These are phyloP conservation scores for Drosophila maculinotata DNA, from an alignment of 2,888 invertebrate species.

Conservation along the genomic window DNA sequence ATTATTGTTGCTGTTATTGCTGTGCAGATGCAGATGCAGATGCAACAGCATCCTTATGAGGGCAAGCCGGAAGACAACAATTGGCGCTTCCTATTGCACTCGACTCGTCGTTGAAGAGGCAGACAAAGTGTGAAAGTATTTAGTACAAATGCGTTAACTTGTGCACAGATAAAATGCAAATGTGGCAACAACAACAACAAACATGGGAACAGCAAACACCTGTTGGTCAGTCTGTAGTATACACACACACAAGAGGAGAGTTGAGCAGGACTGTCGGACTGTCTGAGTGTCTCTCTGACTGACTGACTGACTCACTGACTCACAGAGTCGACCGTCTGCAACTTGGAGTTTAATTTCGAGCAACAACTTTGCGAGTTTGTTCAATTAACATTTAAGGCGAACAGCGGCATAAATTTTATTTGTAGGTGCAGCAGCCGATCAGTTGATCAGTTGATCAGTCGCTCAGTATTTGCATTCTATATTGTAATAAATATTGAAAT, in stretches of 20 bases:
- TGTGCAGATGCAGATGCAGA: conserved; percentile 6
- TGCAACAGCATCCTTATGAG: conserved; percentile 56
- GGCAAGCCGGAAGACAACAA: conserved; percentile 68
- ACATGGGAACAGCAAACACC: conserved; percentile 61
- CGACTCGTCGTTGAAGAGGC: conserved; percentile 6
- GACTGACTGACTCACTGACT: conserved; percentile 12
- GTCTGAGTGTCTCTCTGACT: background rate
- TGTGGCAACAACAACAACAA: conserved; percentile 22
- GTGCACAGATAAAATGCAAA: conserved; percentile 37
- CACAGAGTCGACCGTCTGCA: background rate
- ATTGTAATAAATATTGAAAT: conserved; percentile 38
- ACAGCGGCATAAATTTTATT: conserved; percentile 14
- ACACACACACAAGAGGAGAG: conserved; percentile 11
- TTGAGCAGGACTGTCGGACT: conserved; percentile 10
- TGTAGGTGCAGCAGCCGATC: conserved; percentile 39
- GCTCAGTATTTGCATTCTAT: conserved; percentile 15
- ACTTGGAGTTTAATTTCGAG: background rate
- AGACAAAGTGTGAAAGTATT: conserved; percentile 74
- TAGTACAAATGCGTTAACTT: conserved; percentile 70
- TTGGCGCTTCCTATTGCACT: conserved; percentile 48
- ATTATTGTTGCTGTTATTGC: conserved; percentile 25
- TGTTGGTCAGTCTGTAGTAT: conserved; percentile 56
- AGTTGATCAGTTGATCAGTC: background rate
- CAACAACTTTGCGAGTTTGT: conserved; percentile 2
- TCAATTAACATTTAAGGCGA: conserved; percentile 37